These are phyloP conservation scores for Silvanus unidentatus DNA, from an alignment of 2,888 invertebrate genomes.

Conservation along the genomic window DNA sequence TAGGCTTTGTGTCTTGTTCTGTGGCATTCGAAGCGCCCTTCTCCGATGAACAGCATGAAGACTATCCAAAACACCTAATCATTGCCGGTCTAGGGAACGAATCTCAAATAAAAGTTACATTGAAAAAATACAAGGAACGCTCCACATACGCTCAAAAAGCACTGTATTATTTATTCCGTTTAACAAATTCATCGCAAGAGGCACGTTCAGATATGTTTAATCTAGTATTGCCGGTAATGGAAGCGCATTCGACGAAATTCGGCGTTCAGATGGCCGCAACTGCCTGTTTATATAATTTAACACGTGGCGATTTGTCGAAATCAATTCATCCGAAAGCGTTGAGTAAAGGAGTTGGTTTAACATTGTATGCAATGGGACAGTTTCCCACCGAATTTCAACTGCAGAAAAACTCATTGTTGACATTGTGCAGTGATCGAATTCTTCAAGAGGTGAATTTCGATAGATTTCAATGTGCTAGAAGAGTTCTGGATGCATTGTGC, in stretches of 20 bases:
- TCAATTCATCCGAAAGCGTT: slow-evolving; percentile 60
- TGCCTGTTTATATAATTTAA: slow-evolving; percentile 68
- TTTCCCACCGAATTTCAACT: slow-evolving; percentile 62
- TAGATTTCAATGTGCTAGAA: slow-evolving; percentile 55
- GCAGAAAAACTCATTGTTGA: slow-evolving; percentile 67
- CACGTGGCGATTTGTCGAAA: slow-evolving; percentile 58
- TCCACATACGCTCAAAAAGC: slow-evolving; percentile 61
- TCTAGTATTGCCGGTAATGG: slow-evolving; percentile 50
- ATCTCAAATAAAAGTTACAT: slow-evolving; percentile 46
- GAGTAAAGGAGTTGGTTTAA: slow-evolving; percentile 57
- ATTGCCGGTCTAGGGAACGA: slow-evolving; percentile 39
- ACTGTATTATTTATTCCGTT: slow-evolving; percentile 57
- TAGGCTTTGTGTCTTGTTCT: slow-evolving; percentile 40
- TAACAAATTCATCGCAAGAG: slow-evolving; percentile 45
- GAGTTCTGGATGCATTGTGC: slow-evolving; percentile 67
- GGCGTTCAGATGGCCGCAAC: slow-evolving; percentile 70
- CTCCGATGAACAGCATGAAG: slow-evolving; percentile 23
- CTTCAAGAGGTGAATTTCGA: slow-evolving; percentile 64
- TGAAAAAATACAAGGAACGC: slow-evolving; percentile 53
- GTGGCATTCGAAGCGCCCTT: slow-evolving; percentile 35
- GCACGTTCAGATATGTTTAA: slow-evolving; percentile 59
- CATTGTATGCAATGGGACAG: slow-evolving; percentile 62
- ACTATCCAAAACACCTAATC: slow-evolving; percentile 27
- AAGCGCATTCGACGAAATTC: slow-evolving; percentile 49
- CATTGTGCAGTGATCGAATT: slow-evolving; percentile 69